These are phyloP conservation scores for Andrena bucephala DNA, from an alignment of 2,888 invertebrate species.

Conservation along the genomic window DNA sequence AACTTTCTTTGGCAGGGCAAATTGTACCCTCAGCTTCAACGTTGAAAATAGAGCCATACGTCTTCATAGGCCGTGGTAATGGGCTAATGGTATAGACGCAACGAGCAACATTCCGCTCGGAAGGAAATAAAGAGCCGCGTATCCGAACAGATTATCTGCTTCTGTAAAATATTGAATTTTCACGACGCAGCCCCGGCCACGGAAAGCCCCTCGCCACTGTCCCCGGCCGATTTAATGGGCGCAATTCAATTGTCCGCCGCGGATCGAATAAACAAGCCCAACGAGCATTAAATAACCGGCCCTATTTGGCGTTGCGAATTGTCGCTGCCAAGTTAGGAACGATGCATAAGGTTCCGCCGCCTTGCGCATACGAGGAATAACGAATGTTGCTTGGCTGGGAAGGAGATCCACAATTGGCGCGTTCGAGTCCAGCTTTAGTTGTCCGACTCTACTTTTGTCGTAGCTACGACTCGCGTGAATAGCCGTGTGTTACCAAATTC, in stretches of 20 bases:
- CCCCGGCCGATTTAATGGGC: slow-evolving; percentile 50
- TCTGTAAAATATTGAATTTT: slow-evolving; percentile 55
- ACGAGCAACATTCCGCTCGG: slow-evolving; percentile 36
- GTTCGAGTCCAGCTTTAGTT: slow-evolving; percentile 1
- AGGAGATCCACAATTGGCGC: slow-evolving; percentile 34
- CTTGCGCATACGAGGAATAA: slow-evolving; percentile 44
- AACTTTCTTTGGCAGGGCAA: slow-evolving; percentile 57
- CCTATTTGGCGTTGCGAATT: slow-evolving; percentile 60
- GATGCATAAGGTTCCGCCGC: slow-evolving; percentile 40
- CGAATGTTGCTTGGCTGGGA: slow-evolving; percentile 39
- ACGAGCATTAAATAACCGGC: slow-evolving; percentile 61
- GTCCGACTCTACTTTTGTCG: neutral
- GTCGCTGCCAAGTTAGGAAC: slow-evolving; percentile 48
- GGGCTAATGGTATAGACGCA: slow-evolving; percentile 53
- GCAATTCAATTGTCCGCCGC: slow-evolving; percentile 55
- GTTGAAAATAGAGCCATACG: slow-evolving; percentile 59
- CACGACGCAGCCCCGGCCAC: slow-evolving; percentile 28
- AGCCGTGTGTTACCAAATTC: neutral
- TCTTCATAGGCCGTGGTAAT: slow-evolving; percentile 56
- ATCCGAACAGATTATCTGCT: slow-evolving; percentile 54
- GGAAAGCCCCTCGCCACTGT: slow-evolving; percentile 29
- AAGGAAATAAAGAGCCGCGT: slow-evolving; percentile 48
- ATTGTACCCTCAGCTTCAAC: slow-evolving; percentile 55
- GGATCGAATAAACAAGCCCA: slow-evolving; percentile 58
- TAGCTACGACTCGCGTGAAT: neutral